Conservation (phyloP, 2,888 invertebrate genomes). For the Cephus sareptanus region DNA sequence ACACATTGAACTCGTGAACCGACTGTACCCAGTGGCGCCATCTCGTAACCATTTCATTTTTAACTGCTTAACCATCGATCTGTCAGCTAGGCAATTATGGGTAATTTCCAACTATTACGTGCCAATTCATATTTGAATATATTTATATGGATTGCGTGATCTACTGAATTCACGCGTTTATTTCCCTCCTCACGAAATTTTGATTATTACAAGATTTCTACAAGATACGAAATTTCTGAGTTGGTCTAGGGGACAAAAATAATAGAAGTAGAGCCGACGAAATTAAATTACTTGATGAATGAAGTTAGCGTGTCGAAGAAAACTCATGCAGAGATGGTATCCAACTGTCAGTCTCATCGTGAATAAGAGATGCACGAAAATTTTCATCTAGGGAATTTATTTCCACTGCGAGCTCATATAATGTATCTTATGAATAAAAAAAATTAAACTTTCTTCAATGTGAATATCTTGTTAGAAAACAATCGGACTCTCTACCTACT, state of each 20-base stretch:
- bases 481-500: neutral
- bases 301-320: neutral
- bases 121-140: neutral
- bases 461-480: neutral
- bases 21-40: neutral
- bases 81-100: neutral
- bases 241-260: neutral
- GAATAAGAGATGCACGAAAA: neutral
- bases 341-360: neutral
- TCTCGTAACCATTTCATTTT: neutral
- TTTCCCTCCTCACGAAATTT: neutral
- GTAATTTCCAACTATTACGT: neutral
- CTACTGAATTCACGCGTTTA: neutral
- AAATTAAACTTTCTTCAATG: neutral
- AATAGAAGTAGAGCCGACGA: neutral
- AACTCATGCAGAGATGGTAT: neutral
- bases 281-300: neutral
- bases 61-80: neutral
- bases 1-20: no score
- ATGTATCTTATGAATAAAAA: neutral
- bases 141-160: neutral
- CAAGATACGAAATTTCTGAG: neutral
- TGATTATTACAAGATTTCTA: neutral
- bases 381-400: neutral
- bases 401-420: neutral